Evolutionary conservation across 1,140 invertebrate species (phyloP).

Genomic region (Orchesella cincta): DNA sequence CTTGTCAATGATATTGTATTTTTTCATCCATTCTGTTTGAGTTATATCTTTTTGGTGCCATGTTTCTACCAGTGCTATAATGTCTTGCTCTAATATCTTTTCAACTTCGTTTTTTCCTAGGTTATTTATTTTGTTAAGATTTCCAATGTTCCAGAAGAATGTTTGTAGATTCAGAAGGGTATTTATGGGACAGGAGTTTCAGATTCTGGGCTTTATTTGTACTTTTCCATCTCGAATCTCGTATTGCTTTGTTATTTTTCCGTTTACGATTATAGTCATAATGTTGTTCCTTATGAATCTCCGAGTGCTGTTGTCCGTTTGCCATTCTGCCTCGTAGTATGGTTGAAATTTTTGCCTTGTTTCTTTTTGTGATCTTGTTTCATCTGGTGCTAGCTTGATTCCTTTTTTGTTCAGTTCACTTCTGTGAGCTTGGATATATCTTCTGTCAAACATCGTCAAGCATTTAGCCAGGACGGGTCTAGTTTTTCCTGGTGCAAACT

Average conservation of each 20-base stretch:
- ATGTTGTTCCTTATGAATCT: background rate
- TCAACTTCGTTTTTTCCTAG: background rate
- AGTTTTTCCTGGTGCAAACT: background rate
- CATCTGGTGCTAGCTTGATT: background rate
- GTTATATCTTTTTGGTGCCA: background rate
- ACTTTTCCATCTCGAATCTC: background rate
- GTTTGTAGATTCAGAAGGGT: background rate
- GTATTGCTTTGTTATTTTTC: background rate
- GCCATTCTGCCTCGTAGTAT: background rate
- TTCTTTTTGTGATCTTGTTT: background rate
- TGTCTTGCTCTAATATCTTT: background rate
- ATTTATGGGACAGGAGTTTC: background rate
- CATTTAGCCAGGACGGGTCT: too few relatives aligned
- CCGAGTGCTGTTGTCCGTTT: background rate
- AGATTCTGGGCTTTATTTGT: background rate
- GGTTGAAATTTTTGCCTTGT: background rate
- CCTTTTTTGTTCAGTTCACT: background rate
- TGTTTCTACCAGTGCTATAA: background rate
- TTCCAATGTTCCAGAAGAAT: background rate
- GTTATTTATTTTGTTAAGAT: background rate
- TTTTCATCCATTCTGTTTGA: background rate
- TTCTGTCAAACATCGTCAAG: too few relatives aligned
- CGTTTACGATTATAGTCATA: background rate
- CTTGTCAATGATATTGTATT: background rate
- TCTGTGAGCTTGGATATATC: too few relatives aligned